Evolutionary conservation across 1,140 invertebrate genomes (phyloP).

Genomic region (Nomia melanderi): DNA sequence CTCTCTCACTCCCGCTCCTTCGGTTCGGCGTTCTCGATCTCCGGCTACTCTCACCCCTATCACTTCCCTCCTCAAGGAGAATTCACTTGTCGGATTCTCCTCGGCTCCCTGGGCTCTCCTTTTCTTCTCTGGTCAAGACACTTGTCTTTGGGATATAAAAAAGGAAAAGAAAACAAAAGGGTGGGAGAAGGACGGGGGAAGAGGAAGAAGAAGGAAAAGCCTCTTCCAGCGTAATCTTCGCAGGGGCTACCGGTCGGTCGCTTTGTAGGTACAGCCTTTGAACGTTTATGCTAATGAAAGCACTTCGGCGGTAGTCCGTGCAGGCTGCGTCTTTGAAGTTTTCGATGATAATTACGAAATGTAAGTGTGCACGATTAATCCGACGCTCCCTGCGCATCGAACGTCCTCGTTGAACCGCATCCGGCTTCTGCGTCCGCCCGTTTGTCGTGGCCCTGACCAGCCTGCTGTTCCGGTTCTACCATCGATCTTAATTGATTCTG

Average conservation of each 20-base stretch:
- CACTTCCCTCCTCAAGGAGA: constrained; percentile 49
- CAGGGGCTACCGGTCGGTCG: constrained; percentile 6
- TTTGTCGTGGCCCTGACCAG: constrained; percentile 15
- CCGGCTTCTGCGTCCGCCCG: constrained; percentile 25
- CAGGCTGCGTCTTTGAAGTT: background rate
- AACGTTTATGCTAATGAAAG: constrained; percentile 27
- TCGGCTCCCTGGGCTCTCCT: constrained; percentile 5
- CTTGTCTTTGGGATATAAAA: constrained; percentile 40
- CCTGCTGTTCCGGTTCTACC: background rate
- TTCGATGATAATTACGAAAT: constrained; percentile 39
- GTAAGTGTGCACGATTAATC: constrained; percentile 41
- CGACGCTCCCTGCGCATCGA: constrained; percentile 10
- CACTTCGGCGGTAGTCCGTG: constrained; percentile 12
- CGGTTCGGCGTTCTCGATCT: constrained; percentile 20
- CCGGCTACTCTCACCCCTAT: constrained; percentile 47
- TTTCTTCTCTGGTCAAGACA: constrained; percentile 37
- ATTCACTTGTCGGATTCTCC: constrained; percentile 47
- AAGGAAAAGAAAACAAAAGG: background rate
- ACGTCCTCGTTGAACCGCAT: background rate
- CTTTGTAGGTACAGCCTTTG: constrained; percentile 8
- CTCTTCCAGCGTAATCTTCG: background rate
- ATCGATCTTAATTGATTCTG: constrained; percentile 28
- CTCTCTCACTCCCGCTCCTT: constrained; percentile 12
- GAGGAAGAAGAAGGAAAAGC: background rate
- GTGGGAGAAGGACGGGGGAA: too few relatives aligned